Evolutionary conservation across 2,113 vertebrate species (phyloP).

Genomic region (Barbus barbus): DNA sequence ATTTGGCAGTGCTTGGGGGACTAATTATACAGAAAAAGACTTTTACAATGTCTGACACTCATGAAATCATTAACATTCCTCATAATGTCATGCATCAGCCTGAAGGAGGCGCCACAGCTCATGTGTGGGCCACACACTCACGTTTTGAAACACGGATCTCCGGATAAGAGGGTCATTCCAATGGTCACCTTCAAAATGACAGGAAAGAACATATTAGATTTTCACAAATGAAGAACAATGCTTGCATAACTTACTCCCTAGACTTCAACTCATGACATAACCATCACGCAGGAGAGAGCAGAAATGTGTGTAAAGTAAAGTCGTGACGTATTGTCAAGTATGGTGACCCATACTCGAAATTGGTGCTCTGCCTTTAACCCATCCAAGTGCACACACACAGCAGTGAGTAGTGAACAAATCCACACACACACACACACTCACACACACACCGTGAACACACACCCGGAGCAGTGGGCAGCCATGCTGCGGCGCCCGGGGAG

Average conservation of each 20-base stretch:
- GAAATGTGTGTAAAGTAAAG: background rate
- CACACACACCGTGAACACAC: no score
- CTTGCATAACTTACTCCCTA: background rate
- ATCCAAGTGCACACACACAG: no score
- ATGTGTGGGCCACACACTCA: no score
- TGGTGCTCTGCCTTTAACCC: no score
- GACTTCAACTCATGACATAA: background rate
- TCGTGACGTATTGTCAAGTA: no score
- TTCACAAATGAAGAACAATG: background rate
- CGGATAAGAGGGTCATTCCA: conserved; percentile 93
- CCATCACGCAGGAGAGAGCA: background rate
- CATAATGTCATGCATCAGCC: background rate
- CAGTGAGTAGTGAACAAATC: no score
- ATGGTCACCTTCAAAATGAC: conserved; percentile 84
- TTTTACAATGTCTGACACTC: no score
- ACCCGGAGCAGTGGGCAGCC: no score
- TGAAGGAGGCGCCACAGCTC: conserved; percentile 52
- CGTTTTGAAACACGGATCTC: conserved; percentile 98
- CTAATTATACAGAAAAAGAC: conserved; percentile 52
- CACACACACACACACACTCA: no score
- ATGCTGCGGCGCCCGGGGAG: no score
- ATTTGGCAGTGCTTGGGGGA: conserved; percentile 86
- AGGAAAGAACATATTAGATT: background rate
- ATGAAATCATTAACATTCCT: background rate
- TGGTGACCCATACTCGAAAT: no score